Evolutionary conservation across 1,140 invertebrate species (phyloP).

Genomic region (Hylaeus anthracinus): DNA sequence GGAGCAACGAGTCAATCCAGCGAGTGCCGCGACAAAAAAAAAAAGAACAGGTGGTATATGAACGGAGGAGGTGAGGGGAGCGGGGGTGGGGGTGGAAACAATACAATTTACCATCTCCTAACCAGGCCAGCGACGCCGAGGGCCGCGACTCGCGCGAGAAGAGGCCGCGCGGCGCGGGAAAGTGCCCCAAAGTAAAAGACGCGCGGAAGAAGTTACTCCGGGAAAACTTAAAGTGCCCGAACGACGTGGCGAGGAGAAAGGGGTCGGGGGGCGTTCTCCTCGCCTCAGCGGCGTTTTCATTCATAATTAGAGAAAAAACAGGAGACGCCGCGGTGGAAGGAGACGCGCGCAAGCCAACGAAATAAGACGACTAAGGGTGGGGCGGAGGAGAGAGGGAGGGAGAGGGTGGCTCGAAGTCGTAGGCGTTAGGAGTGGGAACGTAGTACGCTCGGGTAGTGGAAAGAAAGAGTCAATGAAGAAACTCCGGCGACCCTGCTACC

Average conservation of each 20-base stretch:
- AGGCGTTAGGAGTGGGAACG: slow-evolving; percentile 12
- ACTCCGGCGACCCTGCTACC: slow-evolving; percentile 60
- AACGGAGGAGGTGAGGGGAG: neutral
- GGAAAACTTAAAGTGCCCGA: slow-evolving; percentile 9
- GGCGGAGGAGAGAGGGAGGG: neutral
- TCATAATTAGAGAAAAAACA: slow-evolving; percentile 81
- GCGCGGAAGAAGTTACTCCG: neutral
- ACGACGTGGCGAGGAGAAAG: neutral
- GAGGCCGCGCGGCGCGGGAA: neutral
- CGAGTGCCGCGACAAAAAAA: neutral
- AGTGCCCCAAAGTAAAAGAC: slow-evolving; percentile 24
- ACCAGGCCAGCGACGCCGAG: slow-evolving; percentile 21
- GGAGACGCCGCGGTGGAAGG: slow-evolving; percentile 44
- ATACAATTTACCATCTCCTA: slow-evolving; percentile 36
- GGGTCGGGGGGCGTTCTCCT: neutral
- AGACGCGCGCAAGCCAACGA: slow-evolving; percentile 12
- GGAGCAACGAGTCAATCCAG: neutral
- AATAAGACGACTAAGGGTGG: slow-evolving; percentile 30
- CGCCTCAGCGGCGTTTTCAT: slow-evolving; percentile 73
- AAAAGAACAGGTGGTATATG: neutral
- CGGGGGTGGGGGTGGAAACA: neutral
- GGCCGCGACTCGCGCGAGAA: neutral
- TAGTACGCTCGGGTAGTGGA: slow-evolving; percentile 78
- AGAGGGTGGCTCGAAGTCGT: neutral
- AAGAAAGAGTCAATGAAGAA: slow-evolving; percentile 82